Conservation (phyloP, 2,113 vertebrate species). For the Cathartes aura region DNA sequence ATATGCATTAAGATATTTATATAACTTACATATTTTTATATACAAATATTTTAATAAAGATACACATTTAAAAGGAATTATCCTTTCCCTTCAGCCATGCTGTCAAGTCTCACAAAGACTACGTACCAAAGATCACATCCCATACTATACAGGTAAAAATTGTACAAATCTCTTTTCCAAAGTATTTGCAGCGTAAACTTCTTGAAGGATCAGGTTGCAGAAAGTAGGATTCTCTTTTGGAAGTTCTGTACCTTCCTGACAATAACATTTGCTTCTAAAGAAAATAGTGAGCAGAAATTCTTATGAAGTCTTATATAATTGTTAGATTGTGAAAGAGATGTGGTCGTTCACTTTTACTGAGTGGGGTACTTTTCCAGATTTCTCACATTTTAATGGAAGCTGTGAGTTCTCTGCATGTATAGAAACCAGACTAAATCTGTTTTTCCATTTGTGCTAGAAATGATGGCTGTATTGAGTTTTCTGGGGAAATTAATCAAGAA, state of each 20-base stretch:
- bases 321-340: not conserved
- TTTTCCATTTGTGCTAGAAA: not conserved
- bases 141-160: not conserved
- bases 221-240: not conserved
- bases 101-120: not conserved
- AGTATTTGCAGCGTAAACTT: not conserved
- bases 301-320: not conserved
- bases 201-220: not conserved
- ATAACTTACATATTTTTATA: not conserved
- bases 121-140: not conserved
- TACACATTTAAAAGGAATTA: not conserved
- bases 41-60: not conserved
- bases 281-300: not conserved
- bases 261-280: not conserved
- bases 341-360: not conserved
- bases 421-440: not conserved
- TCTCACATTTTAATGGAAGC: not conserved
- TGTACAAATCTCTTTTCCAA: not conserved
- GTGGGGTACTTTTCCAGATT: not conserved
- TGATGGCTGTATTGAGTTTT: not conserved
- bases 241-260: not conserved
- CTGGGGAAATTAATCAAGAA: slow-evolving; percentile 48
- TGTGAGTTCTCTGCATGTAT: not conserved
- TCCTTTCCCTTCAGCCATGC: not conserved
- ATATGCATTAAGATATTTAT: not conserved